A percentile compares a stretch with the other conserved stretches of the same genome.
phyloP scores from a whole-genome alignment of 1,140 invertebrate genomes.

The Monochamus saltuarius region DNA sequence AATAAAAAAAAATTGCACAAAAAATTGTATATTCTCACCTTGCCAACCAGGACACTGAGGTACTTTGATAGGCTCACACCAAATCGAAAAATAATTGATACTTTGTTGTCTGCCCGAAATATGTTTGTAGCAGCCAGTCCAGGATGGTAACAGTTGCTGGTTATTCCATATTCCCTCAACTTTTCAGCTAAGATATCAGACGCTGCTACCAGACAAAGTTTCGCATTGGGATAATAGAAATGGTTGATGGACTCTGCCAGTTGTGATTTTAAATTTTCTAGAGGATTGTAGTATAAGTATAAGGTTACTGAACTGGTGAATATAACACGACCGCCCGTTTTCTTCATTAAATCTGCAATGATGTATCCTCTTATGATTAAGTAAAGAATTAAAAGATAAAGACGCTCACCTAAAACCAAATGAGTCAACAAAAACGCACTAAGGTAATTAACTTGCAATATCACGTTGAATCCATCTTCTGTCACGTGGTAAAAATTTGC shows the following conservation, averaged over 20 bases:
- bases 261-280: background rate
- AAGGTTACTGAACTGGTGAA: background rate
- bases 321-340: conserved; percentile 1
- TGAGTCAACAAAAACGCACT: conserved; percentile 66
- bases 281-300: background rate
- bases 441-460: conserved; percentile 65
- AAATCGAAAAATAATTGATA: too few species aligned
- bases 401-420: conserved; percentile 59
- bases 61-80: too few species aligned
- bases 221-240: background rate
- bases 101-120: too few species aligned
- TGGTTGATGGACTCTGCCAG: background rate
- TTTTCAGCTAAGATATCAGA: conserved; percentile 4
- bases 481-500: conserved; percentile 56
- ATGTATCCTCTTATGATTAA: too few species aligned
- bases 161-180: conserved; percentile 7
- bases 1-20: background rate
- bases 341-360: conserved; percentile 2
- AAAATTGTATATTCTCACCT: too few species aligned
- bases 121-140: background rate
- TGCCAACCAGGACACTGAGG: too few species aligned
- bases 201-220: conserved; percentile 3
- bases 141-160: conserved; percentile 9
- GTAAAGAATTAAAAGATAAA: too few species aligned
- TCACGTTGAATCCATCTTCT: conserved; percentile 60